phyloP scores from a whole-genome alignment of 2,797 vertebrate species.

The Anisognathus igniventris region DNA sequence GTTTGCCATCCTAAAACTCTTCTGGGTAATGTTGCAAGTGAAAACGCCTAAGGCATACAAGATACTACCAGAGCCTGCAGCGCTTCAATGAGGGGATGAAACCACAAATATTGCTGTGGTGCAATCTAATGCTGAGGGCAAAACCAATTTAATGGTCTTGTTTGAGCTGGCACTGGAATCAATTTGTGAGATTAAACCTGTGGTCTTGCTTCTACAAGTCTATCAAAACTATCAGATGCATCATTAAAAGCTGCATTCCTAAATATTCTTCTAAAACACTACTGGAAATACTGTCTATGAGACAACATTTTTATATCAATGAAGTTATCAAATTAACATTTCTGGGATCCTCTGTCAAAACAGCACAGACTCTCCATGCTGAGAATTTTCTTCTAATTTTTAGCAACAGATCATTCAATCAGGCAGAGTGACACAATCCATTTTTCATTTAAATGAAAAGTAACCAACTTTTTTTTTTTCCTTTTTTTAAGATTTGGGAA shows the following conservation, averaged over 20 bases:
- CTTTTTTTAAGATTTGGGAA: not conserved
- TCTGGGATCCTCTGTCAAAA: not conserved
- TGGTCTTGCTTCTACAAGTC: not conserved
- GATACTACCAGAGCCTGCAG: not conserved
- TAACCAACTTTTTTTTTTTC: not conserved
- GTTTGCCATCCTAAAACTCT: not conserved
- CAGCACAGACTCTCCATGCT: not conserved
- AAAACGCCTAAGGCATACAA: constrained; percentile 27
- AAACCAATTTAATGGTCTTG: not conserved
- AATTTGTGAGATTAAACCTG: not conserved
- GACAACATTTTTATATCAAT: not conserved
- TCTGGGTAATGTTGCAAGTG: not conserved
- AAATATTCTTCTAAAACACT: not conserved
- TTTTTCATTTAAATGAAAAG: not conserved
- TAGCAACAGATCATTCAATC: not conserved
- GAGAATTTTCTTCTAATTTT: not conserved
- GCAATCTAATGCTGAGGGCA: not conserved
- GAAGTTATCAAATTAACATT: not conserved
- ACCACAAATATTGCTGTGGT: not conserved
- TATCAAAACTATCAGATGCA: not conserved
- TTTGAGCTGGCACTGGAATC: not conserved
- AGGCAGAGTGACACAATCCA: not conserved
- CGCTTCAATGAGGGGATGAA: not conserved
- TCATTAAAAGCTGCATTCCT: not conserved
- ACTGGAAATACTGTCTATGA: not conserved